Evolutionary conservation across 2,113 vertebrate genomes (phyloP).

Genomic region (Nansenia antarctica): DNA sequence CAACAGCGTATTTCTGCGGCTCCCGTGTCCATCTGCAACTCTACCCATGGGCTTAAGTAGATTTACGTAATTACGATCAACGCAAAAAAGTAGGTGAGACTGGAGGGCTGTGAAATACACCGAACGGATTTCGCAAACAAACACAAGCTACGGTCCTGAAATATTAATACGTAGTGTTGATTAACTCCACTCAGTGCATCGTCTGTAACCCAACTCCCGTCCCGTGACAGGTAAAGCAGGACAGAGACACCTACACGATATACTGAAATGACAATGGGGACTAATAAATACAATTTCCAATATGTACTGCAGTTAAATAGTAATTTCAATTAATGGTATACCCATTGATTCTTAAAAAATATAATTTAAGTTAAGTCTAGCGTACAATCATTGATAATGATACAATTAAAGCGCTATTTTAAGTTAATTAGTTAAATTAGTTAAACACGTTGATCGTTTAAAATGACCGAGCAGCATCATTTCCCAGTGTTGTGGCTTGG

Average conservation of each 20-base stretch:
- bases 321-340: too few relatives aligned
- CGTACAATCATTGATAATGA: too few relatives aligned
- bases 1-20: too few relatives aligned
- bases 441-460: too few relatives aligned
- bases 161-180: conserved; percentile 67
- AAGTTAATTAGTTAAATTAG: too few relatives aligned
- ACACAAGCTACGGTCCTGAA: conserved; percentile 56
- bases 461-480: too few relatives aligned
- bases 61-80: conserved; percentile 60
- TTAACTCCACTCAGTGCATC: conserved; percentile 38
- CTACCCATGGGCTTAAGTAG: conserved; percentile 42
- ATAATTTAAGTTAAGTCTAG: too few relatives aligned
- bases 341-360: too few relatives aligned
- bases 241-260: background rate
- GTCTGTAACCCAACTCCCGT: conserved; percentile 54
- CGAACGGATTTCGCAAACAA: conserved; percentile 60
- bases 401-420: too few relatives aligned
- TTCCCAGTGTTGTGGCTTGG: too few relatives aligned
- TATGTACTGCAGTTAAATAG: too few relatives aligned
- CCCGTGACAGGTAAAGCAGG: background rate
- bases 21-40: conserved; percentile 47
- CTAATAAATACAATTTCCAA: too few relatives aligned
- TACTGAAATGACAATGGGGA: background rate
- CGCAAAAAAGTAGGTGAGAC: conserved; percentile 59
- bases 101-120: conserved; percentile 59